A percentile compares a stretch with the other conserved stretches of the same genome.
Evolutionary conservation across 2,888 invertebrate genomes (phyloP).

Genomic region (Holacanthella duospinosa): DNA sequence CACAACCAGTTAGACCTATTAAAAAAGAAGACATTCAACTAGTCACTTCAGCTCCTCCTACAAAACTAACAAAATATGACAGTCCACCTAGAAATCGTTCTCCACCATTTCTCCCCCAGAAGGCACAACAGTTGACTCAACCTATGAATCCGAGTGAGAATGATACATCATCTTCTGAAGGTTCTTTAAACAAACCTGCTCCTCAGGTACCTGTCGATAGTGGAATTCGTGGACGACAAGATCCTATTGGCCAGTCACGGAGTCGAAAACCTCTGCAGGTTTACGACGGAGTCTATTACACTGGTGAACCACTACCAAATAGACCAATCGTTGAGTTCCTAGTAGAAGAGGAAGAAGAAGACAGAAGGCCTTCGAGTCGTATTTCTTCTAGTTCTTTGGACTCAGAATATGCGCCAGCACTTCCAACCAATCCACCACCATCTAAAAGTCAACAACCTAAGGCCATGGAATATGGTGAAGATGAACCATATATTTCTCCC

Average conservation of each 20-base stretch:
- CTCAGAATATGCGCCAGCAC: conserved; percentile 3
- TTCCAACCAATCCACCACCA: conserved; percentile 5
- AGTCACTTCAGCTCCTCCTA: neutral
- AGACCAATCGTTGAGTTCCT: conserved; percentile 62
- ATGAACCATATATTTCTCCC: conserved; percentile 6
- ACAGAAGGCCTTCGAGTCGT: neutral
- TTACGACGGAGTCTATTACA: conserved; percentile 72
- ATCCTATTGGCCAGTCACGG: neutral
- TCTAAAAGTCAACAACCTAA: neutral
- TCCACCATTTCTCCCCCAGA: neutral
- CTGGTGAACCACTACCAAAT: conserved; percentile 66
- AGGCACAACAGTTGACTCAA: neutral
- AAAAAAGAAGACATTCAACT: neutral
- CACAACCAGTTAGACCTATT: neutral
- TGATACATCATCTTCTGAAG: conserved; percentile 3
- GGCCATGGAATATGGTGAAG: neutral
- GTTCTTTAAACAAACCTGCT: neutral
- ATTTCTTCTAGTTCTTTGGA: neutral
- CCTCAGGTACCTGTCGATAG: conserved; percentile 3
- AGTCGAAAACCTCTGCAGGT: conserved; percentile 39
- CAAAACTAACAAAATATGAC: neutral
- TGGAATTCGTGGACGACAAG: neutral
- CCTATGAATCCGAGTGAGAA: neutral
- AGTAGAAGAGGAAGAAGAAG: conserved; percentile 18
- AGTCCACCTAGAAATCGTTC: neutral